phyloP scores from a whole-genome alignment of 2,113 vertebrate genomes.

The Probosciger aterrimus region DNA sequence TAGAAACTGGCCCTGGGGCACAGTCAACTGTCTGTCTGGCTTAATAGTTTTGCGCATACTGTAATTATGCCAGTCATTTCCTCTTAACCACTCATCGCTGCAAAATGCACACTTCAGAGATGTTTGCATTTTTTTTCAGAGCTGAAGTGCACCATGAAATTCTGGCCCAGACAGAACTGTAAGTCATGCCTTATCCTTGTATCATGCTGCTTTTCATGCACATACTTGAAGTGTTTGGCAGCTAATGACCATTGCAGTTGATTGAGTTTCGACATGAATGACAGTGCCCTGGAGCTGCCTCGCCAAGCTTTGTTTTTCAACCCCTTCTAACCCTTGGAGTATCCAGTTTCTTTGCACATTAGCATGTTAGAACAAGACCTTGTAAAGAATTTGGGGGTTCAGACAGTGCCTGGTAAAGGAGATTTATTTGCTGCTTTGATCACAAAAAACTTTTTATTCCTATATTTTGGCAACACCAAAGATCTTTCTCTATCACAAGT shows the following conservation, averaged over 20 bases:
- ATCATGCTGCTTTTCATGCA: not conserved
- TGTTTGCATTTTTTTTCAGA: not conserved
- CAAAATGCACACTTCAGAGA: not conserved
- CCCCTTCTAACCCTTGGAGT: not conserved
- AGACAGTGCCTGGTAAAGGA: not conserved
- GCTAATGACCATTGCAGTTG: not conserved
- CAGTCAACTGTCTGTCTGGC: not conserved
- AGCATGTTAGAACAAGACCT: not conserved
- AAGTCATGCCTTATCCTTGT: not conserved
- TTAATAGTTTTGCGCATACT: not conserved
- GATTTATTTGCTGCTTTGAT: not conserved
- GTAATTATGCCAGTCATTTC: constrained; percentile 1
- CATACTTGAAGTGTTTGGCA: not conserved
- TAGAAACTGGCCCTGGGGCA: not conserved
- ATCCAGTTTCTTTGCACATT: not conserved
- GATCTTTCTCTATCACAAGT: not conserved
- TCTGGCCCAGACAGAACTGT: not conserved
- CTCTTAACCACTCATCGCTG: not conserved
- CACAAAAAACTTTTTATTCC: not conserved
- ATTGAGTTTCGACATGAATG: not conserved
- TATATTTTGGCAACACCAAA: not conserved
- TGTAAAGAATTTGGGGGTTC: not conserved
- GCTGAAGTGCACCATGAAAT: not conserved
- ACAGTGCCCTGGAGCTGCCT: not conserved
- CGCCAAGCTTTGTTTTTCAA: not conserved